These are phyloP conservation scores for Melanostoma scalare DNA, from an alignment of 2,888 invertebrate genomes.

Conservation along the genomic window DNA sequence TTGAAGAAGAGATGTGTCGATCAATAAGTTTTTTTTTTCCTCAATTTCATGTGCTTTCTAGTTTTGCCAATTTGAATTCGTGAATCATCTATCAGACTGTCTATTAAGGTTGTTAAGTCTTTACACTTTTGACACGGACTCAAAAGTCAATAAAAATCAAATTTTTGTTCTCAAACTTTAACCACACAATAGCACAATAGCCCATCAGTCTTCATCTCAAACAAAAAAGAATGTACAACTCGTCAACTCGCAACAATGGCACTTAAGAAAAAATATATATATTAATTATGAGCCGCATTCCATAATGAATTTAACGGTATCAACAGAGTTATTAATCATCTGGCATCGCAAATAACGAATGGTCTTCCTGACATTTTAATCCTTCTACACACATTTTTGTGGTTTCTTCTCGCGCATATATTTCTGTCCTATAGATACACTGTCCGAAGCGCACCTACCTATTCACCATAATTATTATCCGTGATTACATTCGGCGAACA, in stretches of 20 bases:
- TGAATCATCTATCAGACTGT: too few species aligned
- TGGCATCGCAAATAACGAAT: slow-evolving; percentile 75
- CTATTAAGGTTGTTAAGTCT: too few species aligned
- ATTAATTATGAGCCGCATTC: slow-evolving; percentile 66
- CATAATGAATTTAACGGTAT: slow-evolving; percentile 69
- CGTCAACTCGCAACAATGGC: slow-evolving; percentile 31
- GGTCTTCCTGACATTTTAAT: slow-evolving; percentile 76
- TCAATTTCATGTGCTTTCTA: too few species aligned
- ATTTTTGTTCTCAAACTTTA: too few species aligned
- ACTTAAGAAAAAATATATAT: slow-evolving; percentile 10
- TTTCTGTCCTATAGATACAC: neutral
- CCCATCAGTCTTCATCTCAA: too few species aligned
- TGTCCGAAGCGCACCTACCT: slow-evolving; percentile 66
- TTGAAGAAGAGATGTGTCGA: too few species aligned
- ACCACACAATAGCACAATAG: too few species aligned
- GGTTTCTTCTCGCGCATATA: slow-evolving; percentile 67
- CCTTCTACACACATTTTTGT: slow-evolving; percentile 75
- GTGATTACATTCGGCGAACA: slow-evolving; percentile 64
- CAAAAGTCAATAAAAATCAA: too few species aligned
- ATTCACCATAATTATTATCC: slow-evolving; percentile 73
- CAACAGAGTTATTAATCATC: slow-evolving; percentile 71
- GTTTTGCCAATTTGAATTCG: too few species aligned
- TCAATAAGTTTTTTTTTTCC: too few species aligned
- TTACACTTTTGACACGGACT: too few species aligned
- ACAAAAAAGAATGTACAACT: neutral